Evolutionary conservation across 2,888 invertebrate species (phyloP).

Genomic region (Celastrina argiolus): DNA sequence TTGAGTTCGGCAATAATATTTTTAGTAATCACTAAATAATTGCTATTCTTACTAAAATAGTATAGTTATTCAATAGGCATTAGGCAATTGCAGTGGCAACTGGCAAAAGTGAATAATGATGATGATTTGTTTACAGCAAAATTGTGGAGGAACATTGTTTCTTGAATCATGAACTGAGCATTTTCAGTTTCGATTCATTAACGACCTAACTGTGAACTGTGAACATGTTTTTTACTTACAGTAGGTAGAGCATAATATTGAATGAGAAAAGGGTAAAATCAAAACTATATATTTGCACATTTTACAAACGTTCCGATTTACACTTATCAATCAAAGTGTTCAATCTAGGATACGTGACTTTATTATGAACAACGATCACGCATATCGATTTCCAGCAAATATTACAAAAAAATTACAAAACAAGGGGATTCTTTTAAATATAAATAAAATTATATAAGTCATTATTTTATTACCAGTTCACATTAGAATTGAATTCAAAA

Average conservation of each 20-base stretch:
- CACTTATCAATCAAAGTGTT: background rate
- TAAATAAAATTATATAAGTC: constrained; percentile 11
- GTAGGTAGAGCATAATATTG: too few species aligned
- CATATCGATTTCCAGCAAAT: constrained; percentile 5
- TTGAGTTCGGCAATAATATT: too few species aligned
- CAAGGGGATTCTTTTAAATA: constrained; percentile 2
- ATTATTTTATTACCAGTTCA: background rate
- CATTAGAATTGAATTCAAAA: constrained; percentile 27
- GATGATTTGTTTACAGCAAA: background rate
- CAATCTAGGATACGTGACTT: constrained; percentile 12
- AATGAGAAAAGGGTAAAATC: too few species aligned
- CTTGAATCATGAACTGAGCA: background rate
- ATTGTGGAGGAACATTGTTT: background rate
- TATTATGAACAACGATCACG: background rate
- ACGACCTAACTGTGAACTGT: too few species aligned
- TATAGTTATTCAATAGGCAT: too few species aligned
- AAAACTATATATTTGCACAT: background rate
- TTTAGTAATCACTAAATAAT: too few species aligned
- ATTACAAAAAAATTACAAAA: constrained; percentile 17
- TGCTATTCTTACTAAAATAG: too few species aligned
- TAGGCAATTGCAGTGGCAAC: background rate
- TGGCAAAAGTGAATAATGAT: background rate
- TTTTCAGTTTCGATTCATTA: too few species aligned
- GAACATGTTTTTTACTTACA: too few species aligned
- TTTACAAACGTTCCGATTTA: background rate